These are phyloP conservation scores for Etheostoma nigrum DNA, from an alignment of 2,797 vertebrate genomes.

Conservation along the genomic window DNA sequence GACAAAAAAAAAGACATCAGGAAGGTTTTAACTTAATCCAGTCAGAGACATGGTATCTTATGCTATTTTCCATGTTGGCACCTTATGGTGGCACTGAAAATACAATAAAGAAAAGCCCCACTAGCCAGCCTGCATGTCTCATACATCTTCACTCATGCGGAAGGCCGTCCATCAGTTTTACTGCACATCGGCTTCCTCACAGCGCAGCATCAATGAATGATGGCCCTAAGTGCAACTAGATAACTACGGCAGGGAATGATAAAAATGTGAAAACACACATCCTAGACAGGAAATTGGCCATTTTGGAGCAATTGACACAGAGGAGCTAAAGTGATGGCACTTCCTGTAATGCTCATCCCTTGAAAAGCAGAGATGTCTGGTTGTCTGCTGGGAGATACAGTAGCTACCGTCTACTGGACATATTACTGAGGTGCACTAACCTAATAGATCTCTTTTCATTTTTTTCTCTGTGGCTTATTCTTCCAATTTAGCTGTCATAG, in stretches of 20 bases:
- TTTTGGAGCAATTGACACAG: constrained; percentile 80
- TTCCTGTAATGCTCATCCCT: constrained; percentile 66
- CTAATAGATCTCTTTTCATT: constrained; percentile 40
- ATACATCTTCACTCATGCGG: constrained; percentile 79
- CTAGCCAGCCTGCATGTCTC: constrained; percentile 58
- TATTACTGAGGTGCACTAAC: constrained; percentile 56
- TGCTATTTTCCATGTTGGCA: constrained; percentile 61
- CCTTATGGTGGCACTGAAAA: constrained; percentile 63
- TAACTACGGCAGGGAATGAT: constrained; percentile 79
- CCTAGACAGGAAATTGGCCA: constrained; percentile 81
- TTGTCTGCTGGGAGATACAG: constrained; percentile 57
- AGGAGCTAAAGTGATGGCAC: constrained; percentile 71
- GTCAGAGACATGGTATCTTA: constrained; percentile 37
- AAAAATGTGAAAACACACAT: constrained; percentile 84
- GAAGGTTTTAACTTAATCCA: constrained; percentile 19
- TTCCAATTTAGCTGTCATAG: constrained; percentile 20
- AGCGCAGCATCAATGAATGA: constrained; percentile 76
- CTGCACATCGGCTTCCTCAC: constrained; percentile 80
- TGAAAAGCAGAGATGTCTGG: constrained; percentile 55
- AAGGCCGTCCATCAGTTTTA: constrained; percentile 85
- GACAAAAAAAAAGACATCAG: background rate
- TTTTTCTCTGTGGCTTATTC: constrained; percentile 11
- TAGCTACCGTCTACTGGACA: constrained; percentile 61
- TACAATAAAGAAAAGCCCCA: constrained; percentile 65
- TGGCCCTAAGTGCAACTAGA: constrained; percentile 77